Evolutionary conservation across 2,797 vertebrate genomes (phyloP), one percentile per base, ranked within the genome.

Genomic region (Cyclopterus lumpus): DNA sequence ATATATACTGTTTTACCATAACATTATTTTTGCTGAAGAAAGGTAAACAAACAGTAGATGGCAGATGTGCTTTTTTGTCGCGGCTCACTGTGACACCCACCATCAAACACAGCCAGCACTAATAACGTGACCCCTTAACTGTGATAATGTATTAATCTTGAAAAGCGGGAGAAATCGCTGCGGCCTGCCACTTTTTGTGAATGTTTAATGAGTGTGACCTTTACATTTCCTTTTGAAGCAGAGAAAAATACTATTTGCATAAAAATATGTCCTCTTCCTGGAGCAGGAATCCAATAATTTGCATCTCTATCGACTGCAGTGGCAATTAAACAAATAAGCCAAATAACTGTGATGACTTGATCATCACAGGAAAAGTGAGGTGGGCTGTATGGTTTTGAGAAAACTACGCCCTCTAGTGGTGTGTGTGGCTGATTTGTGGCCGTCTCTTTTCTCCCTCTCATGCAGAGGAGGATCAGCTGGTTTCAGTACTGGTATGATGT

Each of bases 21-120:
- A 85, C 67, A 84, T 79, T 58, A 49, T 77, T 79, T 68, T 79
- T 81, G 72, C 71, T 71, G 69, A 80, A 86, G 59, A 84, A 62
- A 83, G 74, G 53, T 72, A 70, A 86, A 83, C 67, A 60, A 78
- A 78, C 73, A 76, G 55, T 20, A 46, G 51, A 77, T 67, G 69
- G 51, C 58, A 75, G 62, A 87, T 88, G 81, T 90, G 86, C 84
- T 89, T 91, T 77, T 75, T 81, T 26, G 24, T 84, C 80, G 67
- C 67, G 75, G 75, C 75, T 80, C 48, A 60, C 67, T 67, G 20
- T 77, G 69, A 80, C 54, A 63, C 48, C 61, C 64, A 68, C 62
- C 67, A 71, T 71, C 34, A 73, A 81, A 72, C 59, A 69, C 68
- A 82, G 61, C 67, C 28, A 48, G 71, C 79, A 69, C 53, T 64